A percentile compares a stretch with the other conserved stretches of the same genome.
These are phyloP conservation scores for Mesembrinibis cayennensis DNA, from an alignment of 2,113 vertebrate species.

Conservation along the genomic window DNA sequence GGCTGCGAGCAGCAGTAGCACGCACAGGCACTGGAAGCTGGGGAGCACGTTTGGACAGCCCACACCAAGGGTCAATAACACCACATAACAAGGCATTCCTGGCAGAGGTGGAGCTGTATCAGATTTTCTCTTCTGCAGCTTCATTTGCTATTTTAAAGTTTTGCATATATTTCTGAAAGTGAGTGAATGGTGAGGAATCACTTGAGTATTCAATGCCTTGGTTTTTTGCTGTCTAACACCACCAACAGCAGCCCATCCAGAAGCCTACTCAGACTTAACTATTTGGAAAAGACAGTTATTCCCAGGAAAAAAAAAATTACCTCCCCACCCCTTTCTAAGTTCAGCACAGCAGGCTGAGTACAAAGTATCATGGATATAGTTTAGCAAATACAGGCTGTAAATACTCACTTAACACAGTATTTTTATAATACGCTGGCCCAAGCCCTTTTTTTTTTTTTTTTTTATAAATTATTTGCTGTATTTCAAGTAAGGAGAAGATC, in stretches of 20 bases:
- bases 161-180: background rate
- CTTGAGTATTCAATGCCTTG: background rate
- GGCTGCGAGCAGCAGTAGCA: background rate
- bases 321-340: background rate
- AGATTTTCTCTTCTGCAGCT: background rate
- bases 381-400: background rate
- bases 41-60: background rate
- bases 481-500: no score
- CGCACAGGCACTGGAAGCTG: rapidly evolving
- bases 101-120: background rate
- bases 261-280: background rate
- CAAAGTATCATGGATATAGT: background rate
- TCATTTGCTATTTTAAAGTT: background rate
- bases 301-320: background rate
- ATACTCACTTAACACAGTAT: background rate
- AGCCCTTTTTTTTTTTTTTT: background rate
- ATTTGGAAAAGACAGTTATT: background rate
- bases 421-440: background rate
- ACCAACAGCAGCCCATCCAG: background rate
- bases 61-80: background rate
- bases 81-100: background rate
- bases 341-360: background rate
- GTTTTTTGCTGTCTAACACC: background rate
- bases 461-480: no score
- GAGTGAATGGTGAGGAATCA: background rate